phyloP scores from a whole-genome alignment of 2,113 vertebrate genomes.

The Kryptolebias marmoratus region DNA sequence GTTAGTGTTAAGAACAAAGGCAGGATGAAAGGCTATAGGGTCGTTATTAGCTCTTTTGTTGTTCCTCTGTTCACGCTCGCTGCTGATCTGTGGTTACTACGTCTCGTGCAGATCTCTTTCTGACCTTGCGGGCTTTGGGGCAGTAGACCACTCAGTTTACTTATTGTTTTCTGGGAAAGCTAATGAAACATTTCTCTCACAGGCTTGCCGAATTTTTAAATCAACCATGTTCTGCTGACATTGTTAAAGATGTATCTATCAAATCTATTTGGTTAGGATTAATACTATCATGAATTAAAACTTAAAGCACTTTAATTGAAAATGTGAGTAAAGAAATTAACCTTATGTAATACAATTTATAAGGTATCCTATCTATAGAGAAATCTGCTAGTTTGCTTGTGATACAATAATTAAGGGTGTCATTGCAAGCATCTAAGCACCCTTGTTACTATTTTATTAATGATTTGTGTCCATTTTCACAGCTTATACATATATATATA shows the following conservation, averaged over 20 bases:
- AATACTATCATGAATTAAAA: neutral
- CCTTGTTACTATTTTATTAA: too few relatives aligned
- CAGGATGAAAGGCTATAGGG: constrained; percentile 33
- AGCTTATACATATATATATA: too few relatives aligned
- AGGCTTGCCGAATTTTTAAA: too few relatives aligned
- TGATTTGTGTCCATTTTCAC: too few relatives aligned
- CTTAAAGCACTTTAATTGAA: neutral
- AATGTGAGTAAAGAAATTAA: neutral
- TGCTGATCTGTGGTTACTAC: constrained; percentile 22
- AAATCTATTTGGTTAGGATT: too few relatives aligned
- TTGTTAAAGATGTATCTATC: too few relatives aligned
- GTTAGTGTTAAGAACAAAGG: constrained; percentile 44
- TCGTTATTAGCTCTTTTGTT: constrained; percentile 40
- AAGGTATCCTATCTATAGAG: neutral
- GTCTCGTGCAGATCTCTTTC: constrained; percentile 4
- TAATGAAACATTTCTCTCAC: neutral
- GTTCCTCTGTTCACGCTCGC: constrained; percentile 2
- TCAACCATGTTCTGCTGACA: too few relatives aligned
- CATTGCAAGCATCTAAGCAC: too few relatives aligned
- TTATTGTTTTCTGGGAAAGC: neutral
- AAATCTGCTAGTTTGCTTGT: constrained; percentile 1
- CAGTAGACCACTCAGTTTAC: constrained; percentile 16
- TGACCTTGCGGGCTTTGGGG: constrained; percentile 28
- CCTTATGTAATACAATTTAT: neutral
- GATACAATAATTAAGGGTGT: too few relatives aligned